A percentile compares a stretch with the other conserved stretches of the same genome.
Evolutionary conservation across 2,888 invertebrate species (phyloP).

Genomic region (Amaurobius ferox): DNA sequence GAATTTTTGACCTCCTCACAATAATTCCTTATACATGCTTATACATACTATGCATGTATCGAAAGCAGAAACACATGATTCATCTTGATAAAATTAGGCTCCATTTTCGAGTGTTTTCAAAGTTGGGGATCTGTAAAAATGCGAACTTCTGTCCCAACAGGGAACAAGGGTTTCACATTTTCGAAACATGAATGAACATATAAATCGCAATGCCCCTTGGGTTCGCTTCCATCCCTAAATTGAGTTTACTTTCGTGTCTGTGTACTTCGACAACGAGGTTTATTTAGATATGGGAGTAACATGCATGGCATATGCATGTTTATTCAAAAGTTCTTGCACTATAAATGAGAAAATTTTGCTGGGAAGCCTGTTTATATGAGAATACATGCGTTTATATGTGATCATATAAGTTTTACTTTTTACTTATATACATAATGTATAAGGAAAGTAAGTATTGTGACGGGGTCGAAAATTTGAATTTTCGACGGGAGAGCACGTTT

Average conservation of each 20-base stretch:
- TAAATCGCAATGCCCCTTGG: slow-evolving; percentile 23
- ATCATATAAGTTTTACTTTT: no score
- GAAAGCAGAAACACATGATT: slow-evolving; percentile 18
- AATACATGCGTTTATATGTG: no score
- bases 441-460: no score
- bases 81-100: slow-evolving; percentile 26
- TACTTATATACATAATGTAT: no score
- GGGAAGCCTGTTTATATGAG: not conserved
- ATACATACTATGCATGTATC: no score
- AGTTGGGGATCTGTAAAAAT: slow-evolving; percentile 31
- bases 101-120: not conserved
- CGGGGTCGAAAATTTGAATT: no score
- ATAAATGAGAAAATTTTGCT: not conserved
- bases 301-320: no score
- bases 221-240: slow-evolving; percentile 41
- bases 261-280: not conserved
- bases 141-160: slow-evolving; percentile 16
- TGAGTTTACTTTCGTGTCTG: slow-evolving; percentile 31
- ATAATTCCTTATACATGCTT: no score
- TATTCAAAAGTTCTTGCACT: no score
- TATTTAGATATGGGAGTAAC: no score
- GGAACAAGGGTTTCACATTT: slow-evolving; percentile 66
- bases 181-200: slow-evolving; percentile 16
- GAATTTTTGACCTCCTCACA: no score
- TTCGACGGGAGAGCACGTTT: no score